Evolutionary conservation across 2,113 vertebrate genomes (phyloP).

Genomic region (Trogon surrucura): DNA sequence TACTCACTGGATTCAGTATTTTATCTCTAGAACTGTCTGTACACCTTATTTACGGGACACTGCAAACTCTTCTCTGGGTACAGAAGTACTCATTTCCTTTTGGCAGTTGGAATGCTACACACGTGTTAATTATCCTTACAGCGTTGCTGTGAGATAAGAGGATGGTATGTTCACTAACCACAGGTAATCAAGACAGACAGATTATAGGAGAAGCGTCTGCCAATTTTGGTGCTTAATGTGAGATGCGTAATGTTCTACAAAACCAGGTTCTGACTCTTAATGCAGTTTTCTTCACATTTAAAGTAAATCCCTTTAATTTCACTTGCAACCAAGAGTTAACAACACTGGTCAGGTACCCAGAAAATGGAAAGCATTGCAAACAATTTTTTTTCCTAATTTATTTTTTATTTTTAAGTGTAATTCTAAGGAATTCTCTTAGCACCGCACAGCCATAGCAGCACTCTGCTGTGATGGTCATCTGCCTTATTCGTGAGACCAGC

Average conservation of each 20-base stretch:
- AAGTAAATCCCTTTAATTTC: background rate
- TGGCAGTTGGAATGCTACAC: background rate
- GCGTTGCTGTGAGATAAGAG: conserved; percentile 8
- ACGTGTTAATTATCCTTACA: conserved; percentile 3
- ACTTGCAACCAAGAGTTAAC: background rate
- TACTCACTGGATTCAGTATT: background rate
- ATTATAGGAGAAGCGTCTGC: background rate
- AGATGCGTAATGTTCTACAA: background rate
- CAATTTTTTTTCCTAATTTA: background rate
- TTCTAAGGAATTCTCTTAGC: background rate
- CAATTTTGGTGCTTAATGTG: background rate
- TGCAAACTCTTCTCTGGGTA: background rate
- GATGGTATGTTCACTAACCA: background rate
- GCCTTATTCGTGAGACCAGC: background rate
- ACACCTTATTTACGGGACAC: background rate
- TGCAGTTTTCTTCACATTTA: background rate
- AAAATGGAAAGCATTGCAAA: background rate
- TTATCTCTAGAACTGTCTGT: background rate
- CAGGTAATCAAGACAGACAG: background rate
- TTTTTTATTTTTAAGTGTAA: background rate
- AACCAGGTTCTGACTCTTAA: background rate
- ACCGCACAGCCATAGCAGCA: background rate
- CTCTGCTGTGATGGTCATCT: background rate
- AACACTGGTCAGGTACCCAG: background rate
- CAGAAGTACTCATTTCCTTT: background rate